phyloP scores from a whole-genome alignment of 2,113 vertebrate genomes.

The Opisthocomus hoazin region DNA sequence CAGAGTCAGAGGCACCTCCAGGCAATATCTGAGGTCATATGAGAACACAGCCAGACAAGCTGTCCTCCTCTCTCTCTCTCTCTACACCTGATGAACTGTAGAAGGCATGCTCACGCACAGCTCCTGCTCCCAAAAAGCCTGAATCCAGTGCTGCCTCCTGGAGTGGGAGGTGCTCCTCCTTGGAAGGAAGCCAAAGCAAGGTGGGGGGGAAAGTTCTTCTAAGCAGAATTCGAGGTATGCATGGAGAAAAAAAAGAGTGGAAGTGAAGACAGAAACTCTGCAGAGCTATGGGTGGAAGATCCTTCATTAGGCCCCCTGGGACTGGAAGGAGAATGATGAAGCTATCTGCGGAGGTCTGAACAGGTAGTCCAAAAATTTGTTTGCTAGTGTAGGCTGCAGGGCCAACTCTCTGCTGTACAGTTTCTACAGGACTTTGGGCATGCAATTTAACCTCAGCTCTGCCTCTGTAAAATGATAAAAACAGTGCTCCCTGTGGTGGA shows the following conservation, averaged over 20 bases:
- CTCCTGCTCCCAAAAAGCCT: background rate
- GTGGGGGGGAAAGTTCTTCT: background rate
- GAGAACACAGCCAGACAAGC: background rate
- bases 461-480: background rate
- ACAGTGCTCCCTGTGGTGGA: background rate
- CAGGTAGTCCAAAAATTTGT: background rate
- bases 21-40: background rate
- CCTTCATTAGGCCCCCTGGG: background rate
- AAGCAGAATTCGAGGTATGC: background rate
- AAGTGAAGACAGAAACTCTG: background rate
- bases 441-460: background rate
- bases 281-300: background rate
- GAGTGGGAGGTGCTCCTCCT: background rate
- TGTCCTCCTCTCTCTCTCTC: background rate
- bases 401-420: background rate
- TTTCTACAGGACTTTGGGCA: background rate
- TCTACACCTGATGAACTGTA: background rate
- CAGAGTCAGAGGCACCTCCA: background rate
- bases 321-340: background rate
- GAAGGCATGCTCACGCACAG: background rate
- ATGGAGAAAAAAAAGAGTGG: background rate
- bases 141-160: background rate
- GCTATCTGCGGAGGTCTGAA: background rate
- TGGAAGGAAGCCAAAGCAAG: background rate
- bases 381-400: background rate